These are phyloP conservation scores for Ganaspis sp. DNA, from an alignment of 1,140 invertebrate genomes.

Conservation along the genomic window DNA sequence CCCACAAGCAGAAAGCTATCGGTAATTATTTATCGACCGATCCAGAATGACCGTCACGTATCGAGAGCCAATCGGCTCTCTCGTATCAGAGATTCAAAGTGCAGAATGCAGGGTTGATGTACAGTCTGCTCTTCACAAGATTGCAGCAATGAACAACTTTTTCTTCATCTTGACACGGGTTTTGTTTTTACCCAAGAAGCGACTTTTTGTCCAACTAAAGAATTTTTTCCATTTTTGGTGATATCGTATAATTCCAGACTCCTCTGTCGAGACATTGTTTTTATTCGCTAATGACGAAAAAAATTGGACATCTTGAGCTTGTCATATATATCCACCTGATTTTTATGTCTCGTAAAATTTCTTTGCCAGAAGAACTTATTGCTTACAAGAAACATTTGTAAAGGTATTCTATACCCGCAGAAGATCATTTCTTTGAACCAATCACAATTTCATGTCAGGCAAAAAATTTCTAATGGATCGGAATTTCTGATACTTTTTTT, in stretches of 20 bases:
- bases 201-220: background rate
- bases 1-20: background rate
- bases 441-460: too few species aligned
- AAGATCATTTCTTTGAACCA: too few species aligned
- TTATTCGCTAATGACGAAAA: too few species aligned
- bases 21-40: slow-evolving; percentile 28
- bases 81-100: slow-evolving; percentile 13
- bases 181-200: slow-evolving; percentile 9
- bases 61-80: slow-evolving; percentile 15
- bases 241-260: background rate
- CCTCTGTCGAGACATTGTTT: background rate
- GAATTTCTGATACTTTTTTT: too few species aligned
- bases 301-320: too few species aligned
- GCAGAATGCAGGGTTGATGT: slow-evolving; percentile 22
- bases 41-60: slow-evolving; percentile 31
- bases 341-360: too few species aligned
- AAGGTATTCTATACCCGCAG: too few species aligned
- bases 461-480: too few species aligned
- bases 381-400: too few species aligned
- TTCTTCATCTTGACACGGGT: background rate
- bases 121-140: slow-evolving; percentile 19
- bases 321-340: too few species aligned
- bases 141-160: slow-evolving; percentile 27
- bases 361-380: too few species aligned
- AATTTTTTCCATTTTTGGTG: slow-evolving; percentile 28